These are phyloP conservation scores for Hermetia illucens DNA, from an alignment of 1,140 invertebrate genomes.

Conservation along the genomic window DNA sequence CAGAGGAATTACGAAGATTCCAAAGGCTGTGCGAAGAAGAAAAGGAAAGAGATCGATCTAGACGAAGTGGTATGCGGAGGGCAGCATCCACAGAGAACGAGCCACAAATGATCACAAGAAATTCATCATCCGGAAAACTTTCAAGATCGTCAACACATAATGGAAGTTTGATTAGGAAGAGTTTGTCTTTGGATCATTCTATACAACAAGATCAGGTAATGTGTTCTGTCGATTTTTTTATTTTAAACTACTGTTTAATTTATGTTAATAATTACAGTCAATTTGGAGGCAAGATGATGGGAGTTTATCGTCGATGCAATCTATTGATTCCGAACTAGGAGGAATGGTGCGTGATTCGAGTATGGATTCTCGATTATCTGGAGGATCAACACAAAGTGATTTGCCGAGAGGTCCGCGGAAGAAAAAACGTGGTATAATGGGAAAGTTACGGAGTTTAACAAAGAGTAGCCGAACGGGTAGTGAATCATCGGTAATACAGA, in stretches of 20 bases:
- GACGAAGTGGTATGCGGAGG: constrained; percentile 28
- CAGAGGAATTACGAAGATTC: constrained; percentile 35
- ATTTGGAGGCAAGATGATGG: constrained; percentile 63
- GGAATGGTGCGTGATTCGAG: constrained; percentile 26
- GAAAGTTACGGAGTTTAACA: constrained; percentile 69
- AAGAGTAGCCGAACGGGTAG: constrained; percentile 50
- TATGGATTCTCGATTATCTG: constrained; percentile 51
- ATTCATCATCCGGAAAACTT: constrained; percentile 20
- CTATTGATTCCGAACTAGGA: constrained; percentile 46
- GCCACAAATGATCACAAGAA: constrained; percentile 24
- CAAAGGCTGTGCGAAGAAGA: constrained; percentile 35
- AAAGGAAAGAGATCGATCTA: constrained; percentile 31
- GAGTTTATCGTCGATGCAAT: constrained; percentile 65
- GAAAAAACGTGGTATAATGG: constrained; percentile 68
- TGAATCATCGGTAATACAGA: constrained; percentile 23
- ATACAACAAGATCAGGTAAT: constrained; percentile 29
- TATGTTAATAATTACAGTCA: constrained; percentile 19
- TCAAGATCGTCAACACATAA: constrained; percentile 31
- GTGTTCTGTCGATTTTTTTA: neutral
- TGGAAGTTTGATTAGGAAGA: constrained; percentile 52
- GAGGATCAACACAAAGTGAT: constrained; percentile 73
- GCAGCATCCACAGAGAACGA: constrained; percentile 34
- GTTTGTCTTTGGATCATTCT: constrained; percentile 61
- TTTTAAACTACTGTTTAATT: neutral
- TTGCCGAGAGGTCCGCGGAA: constrained; percentile 57